Evolutionary conservation across 2,797 vertebrate genomes (phyloP).

Genomic region (Sebastes flavidus): DNA sequence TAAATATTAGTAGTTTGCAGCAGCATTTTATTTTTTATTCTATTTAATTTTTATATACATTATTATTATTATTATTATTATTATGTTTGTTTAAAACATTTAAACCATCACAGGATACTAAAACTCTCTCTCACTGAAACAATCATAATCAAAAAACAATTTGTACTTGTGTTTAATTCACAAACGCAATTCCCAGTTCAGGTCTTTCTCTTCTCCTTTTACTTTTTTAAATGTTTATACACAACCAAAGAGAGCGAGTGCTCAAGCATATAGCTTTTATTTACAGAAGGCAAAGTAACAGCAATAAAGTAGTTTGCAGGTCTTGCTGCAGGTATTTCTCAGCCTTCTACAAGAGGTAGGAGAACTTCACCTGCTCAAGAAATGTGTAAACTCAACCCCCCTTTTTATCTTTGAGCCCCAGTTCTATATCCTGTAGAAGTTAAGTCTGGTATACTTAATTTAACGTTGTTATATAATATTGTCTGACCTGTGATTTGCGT

Average conservation of each 20-base stretch:
- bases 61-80: no score
- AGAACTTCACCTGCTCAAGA: neutral
- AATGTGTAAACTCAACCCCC: neutral
- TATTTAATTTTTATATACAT: no score
- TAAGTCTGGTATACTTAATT: neutral
- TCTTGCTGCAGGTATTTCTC: neutral
- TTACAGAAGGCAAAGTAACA: neutral
- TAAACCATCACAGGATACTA: neutral
- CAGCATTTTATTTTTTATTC: no score
- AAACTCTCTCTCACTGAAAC: neutral
- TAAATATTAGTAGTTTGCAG: no score
- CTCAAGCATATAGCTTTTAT: neutral
- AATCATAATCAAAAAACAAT: neutral
- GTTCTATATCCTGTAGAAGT: neutral
- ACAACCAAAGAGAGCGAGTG: neutral
- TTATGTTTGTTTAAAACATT: neutral
- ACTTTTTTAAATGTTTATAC: neutral
- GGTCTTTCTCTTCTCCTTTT: neutral
- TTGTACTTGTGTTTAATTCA: neutral
- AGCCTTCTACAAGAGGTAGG: neutral
- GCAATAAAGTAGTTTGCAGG: neutral
- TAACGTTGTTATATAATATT: neutral
- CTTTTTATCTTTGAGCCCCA: neutral
- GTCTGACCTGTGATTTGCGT: constrained; percentile 92
- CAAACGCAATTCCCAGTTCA: neutral